Base-by-base conservation (phyloP, 2,797 vertebrate species). In the Cyclura pinguis region DNA sequence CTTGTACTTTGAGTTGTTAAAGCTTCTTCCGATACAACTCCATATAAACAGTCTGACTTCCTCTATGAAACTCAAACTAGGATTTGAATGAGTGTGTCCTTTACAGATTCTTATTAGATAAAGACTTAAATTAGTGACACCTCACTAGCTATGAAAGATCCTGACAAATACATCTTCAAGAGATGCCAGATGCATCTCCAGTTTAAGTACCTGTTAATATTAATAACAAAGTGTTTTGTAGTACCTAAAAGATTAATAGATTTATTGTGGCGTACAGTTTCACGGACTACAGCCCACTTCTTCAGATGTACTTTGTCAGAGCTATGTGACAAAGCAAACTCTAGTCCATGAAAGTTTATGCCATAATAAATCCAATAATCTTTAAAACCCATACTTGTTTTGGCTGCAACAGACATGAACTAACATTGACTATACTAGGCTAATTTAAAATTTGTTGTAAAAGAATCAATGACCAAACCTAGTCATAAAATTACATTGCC, bases 101-200 rank as follows among this genome's bases (percentile, higher is more conserved):
- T 95, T 89, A 91, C 85, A 85, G 78, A 91, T 94, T 87, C 94
- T 91, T 86, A 95, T 90, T 87, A 93, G 94, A 93, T 95, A 1
- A 95, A 96, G 92, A 89, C 94, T 93, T 42, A 96, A 96, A 96
- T 94, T 92, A 95, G 93, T 96, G 94, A 96, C 92, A 90, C 95
- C 91, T 87, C 91, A 93, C 93, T 91, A 96, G 96, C 88, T 93
- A 91, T 85, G 87, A 91, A 93, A 95, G 91, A 97, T 93, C 93
- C 95, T 95, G 96, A 96, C 94, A 96, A 96, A 96, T 92, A 92
- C 88, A 92, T 91, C 62, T 92, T 90, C 92, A 91, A 90, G 93
- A 91, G 92, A 93, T 80, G 90, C 35, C 94, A 92, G 93, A 93
- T 93, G 77, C 81, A 35, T 94, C 88, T 90, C 81, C 64, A 91